Conservation (phyloP, 37 sponge, comb jelly and placozoan species). For the Spongia lamella region DNA sequence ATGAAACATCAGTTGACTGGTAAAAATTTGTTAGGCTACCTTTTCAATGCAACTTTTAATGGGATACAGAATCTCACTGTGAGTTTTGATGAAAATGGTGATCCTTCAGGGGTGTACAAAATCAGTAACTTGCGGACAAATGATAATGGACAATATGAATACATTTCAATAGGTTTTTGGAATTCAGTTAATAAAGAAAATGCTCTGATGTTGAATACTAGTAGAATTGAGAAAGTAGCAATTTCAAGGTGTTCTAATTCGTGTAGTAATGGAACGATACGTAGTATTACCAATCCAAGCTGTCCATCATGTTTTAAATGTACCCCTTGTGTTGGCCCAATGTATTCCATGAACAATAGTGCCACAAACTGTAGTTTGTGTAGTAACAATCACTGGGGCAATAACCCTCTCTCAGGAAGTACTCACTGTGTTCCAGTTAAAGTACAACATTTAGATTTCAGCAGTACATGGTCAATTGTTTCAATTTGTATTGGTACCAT, state of each 20-base stretch:
- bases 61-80: slow-evolving; percentile 27
- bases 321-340: slow-evolving; percentile 51
- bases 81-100: slow-evolving; percentile 63
- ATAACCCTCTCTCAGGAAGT: slow-evolving; percentile 60
- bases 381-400: slow-evolving; percentile 57
- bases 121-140: slow-evolving; percentile 61
- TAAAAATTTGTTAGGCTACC: slow-evolving; percentile 28
- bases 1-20: slow-evolving; percentile 38
- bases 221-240: not conserved
- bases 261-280: slow-evolving; percentile 52
- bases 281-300: slow-evolving; percentile 4
- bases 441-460: slow-evolving; percentile 1
- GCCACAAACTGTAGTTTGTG: slow-evolving; percentile 50
- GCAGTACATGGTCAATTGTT: slow-evolving; percentile 45
- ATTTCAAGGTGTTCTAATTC: slow-evolving; percentile 45
- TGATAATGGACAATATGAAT: not conserved
- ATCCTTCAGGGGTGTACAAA: slow-evolving; percentile 57
- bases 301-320: slow-evolving; percentile 73
- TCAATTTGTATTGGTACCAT: slow-evolving; percentile 40
- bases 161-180: slow-evolving; percentile 49
- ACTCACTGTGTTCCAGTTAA: slow-evolving; percentile 34
- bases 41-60: slow-evolving; percentile 50
- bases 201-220: too few species aligned
- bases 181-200: slow-evolving; percentile 10
- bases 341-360: slow-evolving; percentile 24